Base-by-base conservation (phyloP, 2,888 invertebrate genomes). In the Caenorhabditis uteleia region DNA sequence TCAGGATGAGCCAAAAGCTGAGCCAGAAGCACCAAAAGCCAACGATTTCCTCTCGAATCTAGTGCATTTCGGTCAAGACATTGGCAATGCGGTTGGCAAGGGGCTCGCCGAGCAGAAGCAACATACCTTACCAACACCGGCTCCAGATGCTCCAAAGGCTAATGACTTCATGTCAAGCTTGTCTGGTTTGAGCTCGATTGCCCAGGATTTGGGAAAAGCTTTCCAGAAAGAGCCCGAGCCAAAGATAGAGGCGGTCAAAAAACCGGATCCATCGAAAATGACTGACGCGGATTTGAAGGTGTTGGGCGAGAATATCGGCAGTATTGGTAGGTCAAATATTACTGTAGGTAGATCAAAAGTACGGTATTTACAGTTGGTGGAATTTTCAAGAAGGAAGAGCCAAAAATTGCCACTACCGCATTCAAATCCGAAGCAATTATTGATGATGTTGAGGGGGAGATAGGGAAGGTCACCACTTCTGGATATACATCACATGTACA, bases 291-390 rank as follows among this genome's bases (percentile, higher is more conserved):
- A 36, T 36, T 20, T 36, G 36, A 36, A 36, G 10, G 36, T 20
- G 18, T 20, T 36, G 16, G 36, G 36, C 16, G 36, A 36, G 16
- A 36, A 36, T 18, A 36, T 36, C 20, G 20, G 36, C 20, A 18
- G n/a, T 36, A 20, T 36, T 3, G 36, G 36, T 36, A 18, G 18
- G 36, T 36, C 33, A 33, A 16, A 33, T n/a, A n/a, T n/a, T n/a
- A n/a, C n/a, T n/a, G n/a, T n/a, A n/a, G n/a, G n/a, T n/a, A n/a
- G n/a, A n/a, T n/a, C n/a, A n/a, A n/a, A n/a, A n/a, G n/a, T n/a
- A n/a, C n/a, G n/a, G n/a, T 36, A 18, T 36, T 36, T 36, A 7
- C 16, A 36, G 36, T 36, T 36, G 36, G 36, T 18, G 36, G 36
- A 36, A 20, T 36, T n/a, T 36, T 36, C 36, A 36, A 36, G 18